These are phyloP conservation scores for Aegotheles bennettii DNA, from an alignment of 2,113 vertebrate genomes.

Conservation along the genomic window DNA sequence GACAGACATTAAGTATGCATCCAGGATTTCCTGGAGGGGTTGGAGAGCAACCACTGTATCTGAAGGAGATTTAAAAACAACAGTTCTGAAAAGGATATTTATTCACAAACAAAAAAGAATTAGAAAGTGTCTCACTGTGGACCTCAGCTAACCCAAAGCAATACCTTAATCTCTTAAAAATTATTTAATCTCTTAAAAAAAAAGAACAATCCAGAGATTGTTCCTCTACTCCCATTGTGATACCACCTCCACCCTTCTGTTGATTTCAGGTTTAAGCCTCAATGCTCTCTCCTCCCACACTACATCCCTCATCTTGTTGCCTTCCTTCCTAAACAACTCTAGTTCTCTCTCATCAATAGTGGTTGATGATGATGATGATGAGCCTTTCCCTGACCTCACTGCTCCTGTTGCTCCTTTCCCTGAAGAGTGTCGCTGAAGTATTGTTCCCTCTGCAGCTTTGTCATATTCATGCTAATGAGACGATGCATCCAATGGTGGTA, in stretches of 20 bases:
- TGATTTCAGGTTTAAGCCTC: background rate
- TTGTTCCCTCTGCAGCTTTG: background rate
- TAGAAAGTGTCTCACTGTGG: background rate
- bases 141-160: background rate
- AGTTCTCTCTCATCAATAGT: background rate
- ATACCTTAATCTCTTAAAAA: background rate
- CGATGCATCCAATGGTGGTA: background rate
- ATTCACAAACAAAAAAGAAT: background rate
- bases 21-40: background rate
- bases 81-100: background rate
- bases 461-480: background rate
- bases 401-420: background rate
- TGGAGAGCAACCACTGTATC: background rate
- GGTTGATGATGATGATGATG: background rate
- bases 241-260: background rate
- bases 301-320: background rate
- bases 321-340: background rate
- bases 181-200: background rate
- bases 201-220: too few relatives aligned
- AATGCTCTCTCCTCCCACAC: background rate
- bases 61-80: background rate
- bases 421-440: background rate
- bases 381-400: background rate
- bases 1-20: background rate
- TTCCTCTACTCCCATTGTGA: background rate